Evolutionary conservation across 2,113 vertebrate genomes (phyloP).

Genomic region (Pyrgilauda ruficollis): DNA sequence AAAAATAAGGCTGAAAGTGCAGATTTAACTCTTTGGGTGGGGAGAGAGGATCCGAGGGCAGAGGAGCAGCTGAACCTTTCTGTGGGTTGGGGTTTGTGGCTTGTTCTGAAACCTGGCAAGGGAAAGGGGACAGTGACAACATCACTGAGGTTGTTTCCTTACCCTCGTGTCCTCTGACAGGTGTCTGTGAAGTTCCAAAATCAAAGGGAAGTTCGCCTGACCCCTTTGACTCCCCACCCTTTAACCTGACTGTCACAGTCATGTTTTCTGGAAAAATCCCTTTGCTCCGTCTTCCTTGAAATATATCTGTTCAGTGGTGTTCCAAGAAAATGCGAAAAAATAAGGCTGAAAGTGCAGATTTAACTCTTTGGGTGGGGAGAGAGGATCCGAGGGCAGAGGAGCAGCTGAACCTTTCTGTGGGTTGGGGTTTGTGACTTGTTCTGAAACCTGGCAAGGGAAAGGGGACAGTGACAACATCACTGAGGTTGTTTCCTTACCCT

Average conservation of each 20-base stretch:
- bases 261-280: no score
- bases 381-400: fast-evolving
- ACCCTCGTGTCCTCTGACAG: not conserved
- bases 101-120: not conserved
- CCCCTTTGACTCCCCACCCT: not conserved
- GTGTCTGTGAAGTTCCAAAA: not conserved
- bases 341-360: not conserved
- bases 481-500: not conserved
- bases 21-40: not conserved
- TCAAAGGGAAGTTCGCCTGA: not conserved
- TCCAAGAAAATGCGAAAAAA: not conserved
- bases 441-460: not conserved
- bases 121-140: fast-evolving
- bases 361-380: not conserved
- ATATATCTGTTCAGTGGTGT: not conserved
- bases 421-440: not conserved
- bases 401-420: not conserved
- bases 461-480: fast-evolving
- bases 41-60: fast-evolving
- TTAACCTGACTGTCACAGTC: not conserved
- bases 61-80: not conserved
- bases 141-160: not conserved
- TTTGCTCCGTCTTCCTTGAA: no score
- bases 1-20: not conserved
- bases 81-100: not conserved